A percentile compares a stretch with the other conserved stretches of the same genome.
phyloP scores from a whole-genome alignment of 2,888 invertebrate genomes.

The Seladonia tumulorum region DNA sequence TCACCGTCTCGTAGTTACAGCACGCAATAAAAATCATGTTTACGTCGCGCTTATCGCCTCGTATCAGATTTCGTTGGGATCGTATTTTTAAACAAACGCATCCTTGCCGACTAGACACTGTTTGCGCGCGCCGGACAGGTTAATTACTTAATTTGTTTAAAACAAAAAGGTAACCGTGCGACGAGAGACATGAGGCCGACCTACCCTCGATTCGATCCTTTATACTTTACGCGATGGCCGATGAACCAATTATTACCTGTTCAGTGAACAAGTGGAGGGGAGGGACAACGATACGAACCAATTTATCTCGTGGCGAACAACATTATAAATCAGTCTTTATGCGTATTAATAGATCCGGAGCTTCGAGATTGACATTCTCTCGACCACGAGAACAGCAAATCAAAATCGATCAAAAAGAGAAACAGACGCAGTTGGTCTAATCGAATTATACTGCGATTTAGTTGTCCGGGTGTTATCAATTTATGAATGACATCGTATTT shows the following conservation, averaged over 20 bases:
- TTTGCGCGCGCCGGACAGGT: background rate
- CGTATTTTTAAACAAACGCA: background rate
- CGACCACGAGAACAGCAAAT: too few species aligned
- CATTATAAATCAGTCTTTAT: background rate
- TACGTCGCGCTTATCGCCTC: background rate
- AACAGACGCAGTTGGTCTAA: too few species aligned
- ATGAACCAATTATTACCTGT: background rate
- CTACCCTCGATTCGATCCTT: background rate
- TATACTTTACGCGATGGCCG: background rate
- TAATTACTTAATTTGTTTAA: background rate
- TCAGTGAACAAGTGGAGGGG: background rate
- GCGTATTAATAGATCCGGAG: background rate
- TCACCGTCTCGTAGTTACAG: background rate
- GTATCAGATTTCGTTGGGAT: constrained; percentile 32
- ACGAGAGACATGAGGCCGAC: background rate
- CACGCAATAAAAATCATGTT: constrained; percentile 2
- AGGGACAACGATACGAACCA: background rate
- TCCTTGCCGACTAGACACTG: background rate
- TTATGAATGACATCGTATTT: too few species aligned
- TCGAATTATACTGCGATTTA: too few species aligned
- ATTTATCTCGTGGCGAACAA: background rate
- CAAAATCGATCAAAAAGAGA: too few species aligned
- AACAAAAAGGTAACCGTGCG: background rate
- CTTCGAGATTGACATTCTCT: too few species aligned
- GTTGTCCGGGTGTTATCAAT: too few species aligned